Percentiles rank a stretch among this genome's conserved stretches.
Conservation (phyloP, 2,888 invertebrate genomes). For the Furcula furcula region DNA sequence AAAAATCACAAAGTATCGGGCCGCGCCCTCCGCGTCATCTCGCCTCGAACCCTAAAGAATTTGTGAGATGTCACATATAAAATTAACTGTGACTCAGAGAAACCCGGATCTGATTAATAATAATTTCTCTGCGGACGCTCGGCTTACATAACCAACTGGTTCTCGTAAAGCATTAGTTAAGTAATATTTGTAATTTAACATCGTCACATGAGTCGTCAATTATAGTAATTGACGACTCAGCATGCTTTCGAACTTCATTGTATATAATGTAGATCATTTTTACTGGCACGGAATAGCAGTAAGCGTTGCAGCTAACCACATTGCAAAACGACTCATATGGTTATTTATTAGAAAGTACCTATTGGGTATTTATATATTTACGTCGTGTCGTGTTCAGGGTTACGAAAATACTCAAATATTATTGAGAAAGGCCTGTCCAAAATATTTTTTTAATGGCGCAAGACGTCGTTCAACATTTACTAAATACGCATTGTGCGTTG, state of each 20-base stretch:
- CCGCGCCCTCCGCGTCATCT: neutral
- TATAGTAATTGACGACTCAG: slow-evolving; percentile 6
- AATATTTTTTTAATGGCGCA: slow-evolving; percentile 40
- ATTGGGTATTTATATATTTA: slow-evolving; percentile 17
- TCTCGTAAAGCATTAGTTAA: slow-evolving; percentile 27
- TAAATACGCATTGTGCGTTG: slow-evolving; percentile 33
- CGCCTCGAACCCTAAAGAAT: slow-evolving; percentile 7
- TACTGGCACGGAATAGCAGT: slow-evolving; percentile 3
- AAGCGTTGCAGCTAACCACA: slow-evolving; percentile 1
- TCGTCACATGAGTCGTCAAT: no score
- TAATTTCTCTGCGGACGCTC: slow-evolving; percentile 49
- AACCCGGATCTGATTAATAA: slow-evolving; percentile 55
- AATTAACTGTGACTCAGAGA: slow-evolving; percentile 42
- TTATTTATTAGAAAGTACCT: slow-evolving; percentile 29
- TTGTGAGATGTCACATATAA: slow-evolving; percentile 21
- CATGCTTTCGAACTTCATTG: slow-evolving; percentile 15
- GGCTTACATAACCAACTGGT: slow-evolving; percentile 50
- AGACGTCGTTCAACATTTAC: slow-evolving; percentile 26
- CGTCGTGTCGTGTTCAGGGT: slow-evolving; percentile 38
- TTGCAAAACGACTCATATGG: slow-evolving; percentile 8
- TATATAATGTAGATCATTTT: slow-evolving; percentile 11
- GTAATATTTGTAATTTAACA: slow-evolving; percentile 31
- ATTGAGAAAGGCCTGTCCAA: slow-evolving; percentile 43
- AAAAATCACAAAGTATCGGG: neutral
- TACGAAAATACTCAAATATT: slow-evolving; percentile 37